phyloP scores from a whole-genome alignment of 2,888 invertebrate genomes.

The Pristionchus maxplancki region DNA sequence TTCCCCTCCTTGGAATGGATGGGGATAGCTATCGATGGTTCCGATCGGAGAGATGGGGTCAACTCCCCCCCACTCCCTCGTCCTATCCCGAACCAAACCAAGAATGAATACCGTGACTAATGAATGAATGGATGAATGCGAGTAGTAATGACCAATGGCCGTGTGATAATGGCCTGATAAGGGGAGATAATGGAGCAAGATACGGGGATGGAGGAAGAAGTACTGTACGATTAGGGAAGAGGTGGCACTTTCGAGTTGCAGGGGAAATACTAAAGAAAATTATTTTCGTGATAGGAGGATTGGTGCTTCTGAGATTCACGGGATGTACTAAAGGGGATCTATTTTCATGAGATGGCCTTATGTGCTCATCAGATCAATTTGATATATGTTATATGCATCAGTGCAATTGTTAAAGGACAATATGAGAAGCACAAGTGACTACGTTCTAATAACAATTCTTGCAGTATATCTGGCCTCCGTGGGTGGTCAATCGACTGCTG shows the following conservation, averaged over 20 bases:
- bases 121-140: slow-evolving; percentile 30
- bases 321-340: too few species aligned
- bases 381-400: too few species aligned
- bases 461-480: not conserved
- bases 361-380: too few species aligned
- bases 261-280: too few species aligned
- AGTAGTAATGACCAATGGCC: slow-evolving; percentile 7
- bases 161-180: slow-evolving; percentile 13
- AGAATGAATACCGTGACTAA: slow-evolving; percentile 35
- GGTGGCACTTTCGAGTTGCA: too few species aligned
- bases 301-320: too few species aligned
- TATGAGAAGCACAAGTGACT: too few species aligned
- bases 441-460: too few species aligned
- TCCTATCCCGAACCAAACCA: not conserved
- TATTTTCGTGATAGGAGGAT: too few species aligned
- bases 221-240: not conserved
- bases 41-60: slow-evolving; percentile 35
- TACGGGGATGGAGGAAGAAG: not conserved
- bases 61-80: not conserved
- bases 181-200: slow-evolving; percentile 6
- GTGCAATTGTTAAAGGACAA: too few species aligned
- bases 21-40: slow-evolving; percentile 47
- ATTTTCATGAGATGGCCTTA: too few species aligned
- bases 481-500: not conserved
- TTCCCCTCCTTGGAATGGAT: not conserved